phyloP scores from a whole-genome alignment of 2,888 invertebrate species.

The Apamea crenata region DNA sequence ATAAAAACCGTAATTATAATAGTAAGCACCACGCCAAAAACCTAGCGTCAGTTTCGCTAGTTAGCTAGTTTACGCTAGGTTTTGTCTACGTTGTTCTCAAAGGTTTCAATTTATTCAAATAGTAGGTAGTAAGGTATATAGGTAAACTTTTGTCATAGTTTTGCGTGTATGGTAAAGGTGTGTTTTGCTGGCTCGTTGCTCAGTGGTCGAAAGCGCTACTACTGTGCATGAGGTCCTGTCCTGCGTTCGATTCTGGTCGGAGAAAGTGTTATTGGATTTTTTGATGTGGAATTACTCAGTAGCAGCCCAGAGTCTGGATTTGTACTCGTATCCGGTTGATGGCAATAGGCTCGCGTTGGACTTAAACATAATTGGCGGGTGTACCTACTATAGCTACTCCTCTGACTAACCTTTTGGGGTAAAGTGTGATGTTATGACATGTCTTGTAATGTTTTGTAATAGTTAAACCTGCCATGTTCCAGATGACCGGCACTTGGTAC shows the following conservation, averaged over 20 bases:
- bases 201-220: not conserved
- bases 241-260: not conserved
- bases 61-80: too few species aligned
- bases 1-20: too few species aligned
- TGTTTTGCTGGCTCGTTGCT: not conserved
- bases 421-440: not conserved
- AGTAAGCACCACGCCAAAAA: too few species aligned
- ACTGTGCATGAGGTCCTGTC: not conserved
- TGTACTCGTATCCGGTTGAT: not conserved
- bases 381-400: not conserved
- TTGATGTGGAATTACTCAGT: not conserved
- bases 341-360: not conserved
- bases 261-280: not conserved
- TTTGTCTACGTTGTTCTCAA: too few species aligned
- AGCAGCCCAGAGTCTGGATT: not conserved
- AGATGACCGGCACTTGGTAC: slow-evolving; percentile 93
- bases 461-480: slow-evolving; percentile 27
- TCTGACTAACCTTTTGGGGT: not conserved
- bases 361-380: not conserved
- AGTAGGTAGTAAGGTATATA: too few species aligned
- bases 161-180: not conserved
- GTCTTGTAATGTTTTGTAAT: not conserved
- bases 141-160: not conserved
- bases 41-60: too few species aligned
- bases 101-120: too few species aligned